These are phyloP conservation scores for Taeniopygia guttata DNA, from an alignment of 2,797 vertebrate genomes.

Conservation along the genomic window DNA sequence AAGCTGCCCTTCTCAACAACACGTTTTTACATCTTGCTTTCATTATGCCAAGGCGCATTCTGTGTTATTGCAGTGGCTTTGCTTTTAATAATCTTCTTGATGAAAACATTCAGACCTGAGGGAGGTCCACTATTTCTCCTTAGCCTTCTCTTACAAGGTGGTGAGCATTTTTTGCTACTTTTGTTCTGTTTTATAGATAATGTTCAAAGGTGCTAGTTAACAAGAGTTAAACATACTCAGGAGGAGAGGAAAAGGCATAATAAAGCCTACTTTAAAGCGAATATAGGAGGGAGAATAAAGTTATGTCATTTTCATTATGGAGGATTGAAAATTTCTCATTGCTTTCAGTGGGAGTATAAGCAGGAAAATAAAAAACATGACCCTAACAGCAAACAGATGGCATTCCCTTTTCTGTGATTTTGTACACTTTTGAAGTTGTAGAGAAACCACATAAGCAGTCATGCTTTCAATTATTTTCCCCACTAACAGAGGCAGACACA, in stretches of 20 bases:
- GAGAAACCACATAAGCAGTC: conserved; percentile 66
- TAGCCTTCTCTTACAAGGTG: conserved; percentile 7
- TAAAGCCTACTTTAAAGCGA: conserved; percentile 31
- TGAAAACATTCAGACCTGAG: conserved; percentile 27
- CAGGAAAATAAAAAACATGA: conserved; percentile 72
- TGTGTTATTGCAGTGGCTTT: conserved; percentile 57
- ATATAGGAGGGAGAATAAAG: conserved; percentile 41
- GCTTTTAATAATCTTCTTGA: conserved; percentile 49
- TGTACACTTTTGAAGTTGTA: conserved; percentile 75
- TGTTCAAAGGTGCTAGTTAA: neutral
- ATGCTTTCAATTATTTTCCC: conserved; percentile 78
- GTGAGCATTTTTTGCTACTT: conserved; percentile 15
- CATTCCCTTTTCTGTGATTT: conserved; percentile 69
- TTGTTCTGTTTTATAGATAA: neutral
- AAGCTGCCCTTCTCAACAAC: conserved; percentile 61
- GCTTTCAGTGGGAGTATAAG: conserved; percentile 65
- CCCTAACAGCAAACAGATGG: conserved; percentile 79
- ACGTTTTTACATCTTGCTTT: conserved; percentile 69
- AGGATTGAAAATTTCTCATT: conserved; percentile 54
- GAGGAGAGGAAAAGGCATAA: conserved; percentile 36
- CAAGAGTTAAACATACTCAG: neutral
- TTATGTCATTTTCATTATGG: conserved; percentile 66
- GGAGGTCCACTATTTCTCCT: conserved; percentile 31
- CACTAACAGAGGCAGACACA: conserved; percentile 69
- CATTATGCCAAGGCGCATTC: conserved; percentile 47